phyloP scores from a whole-genome alignment of 2,888 invertebrate genomes.

The Melolontha melolontha region DNA sequence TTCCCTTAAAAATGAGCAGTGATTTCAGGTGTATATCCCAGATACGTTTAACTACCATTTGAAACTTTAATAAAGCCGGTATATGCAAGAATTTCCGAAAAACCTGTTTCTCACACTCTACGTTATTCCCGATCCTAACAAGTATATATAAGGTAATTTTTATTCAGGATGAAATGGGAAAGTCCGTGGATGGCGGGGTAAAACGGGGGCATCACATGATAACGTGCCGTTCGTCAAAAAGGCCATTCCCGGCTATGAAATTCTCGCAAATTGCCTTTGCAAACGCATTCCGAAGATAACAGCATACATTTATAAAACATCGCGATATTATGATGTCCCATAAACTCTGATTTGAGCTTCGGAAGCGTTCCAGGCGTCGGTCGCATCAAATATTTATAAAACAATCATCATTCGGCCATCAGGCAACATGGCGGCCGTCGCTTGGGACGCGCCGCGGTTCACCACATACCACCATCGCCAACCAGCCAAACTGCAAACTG shows the following conservation, averaged over 20 bases:
- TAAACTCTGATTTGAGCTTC: slow-evolving; percentile 67
- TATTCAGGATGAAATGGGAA: slow-evolving; percentile 58
- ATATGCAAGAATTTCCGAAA: slow-evolving; percentile 39
- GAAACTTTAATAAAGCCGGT: slow-evolving; percentile 29
- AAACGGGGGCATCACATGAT: slow-evolving; percentile 52
- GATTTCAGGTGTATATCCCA: slow-evolving; percentile 28
- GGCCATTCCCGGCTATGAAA: slow-evolving; percentile 59
- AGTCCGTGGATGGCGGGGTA: background rate
- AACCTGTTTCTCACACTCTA: slow-evolving; percentile 7
- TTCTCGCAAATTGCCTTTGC: slow-evolving; percentile 60
- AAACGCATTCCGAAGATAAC: slow-evolving; percentile 60
- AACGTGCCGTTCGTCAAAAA: slow-evolving; percentile 46
- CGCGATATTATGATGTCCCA: slow-evolving; percentile 66
- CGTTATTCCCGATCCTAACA: slow-evolving; percentile 41
- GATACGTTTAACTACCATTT: slow-evolving; percentile 32
- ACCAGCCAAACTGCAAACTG: slow-evolving; percentile 63
- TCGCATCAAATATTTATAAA: slow-evolving; percentile 66
- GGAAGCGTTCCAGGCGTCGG: slow-evolving; percentile 58
- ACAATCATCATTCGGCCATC: slow-evolving; percentile 68
- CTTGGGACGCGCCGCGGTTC: slow-evolving; percentile 54
- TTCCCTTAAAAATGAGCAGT: slow-evolving; percentile 5
- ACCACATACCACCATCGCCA: slow-evolving; percentile 43
- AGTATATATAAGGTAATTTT: slow-evolving; percentile 55
- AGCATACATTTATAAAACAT: slow-evolving; percentile 66
- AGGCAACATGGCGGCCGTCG: slow-evolving; percentile 65